Evolutionary conservation across 2,113 vertebrate species (phyloP).

Genomic region (Sebastes schlegelii): DNA sequence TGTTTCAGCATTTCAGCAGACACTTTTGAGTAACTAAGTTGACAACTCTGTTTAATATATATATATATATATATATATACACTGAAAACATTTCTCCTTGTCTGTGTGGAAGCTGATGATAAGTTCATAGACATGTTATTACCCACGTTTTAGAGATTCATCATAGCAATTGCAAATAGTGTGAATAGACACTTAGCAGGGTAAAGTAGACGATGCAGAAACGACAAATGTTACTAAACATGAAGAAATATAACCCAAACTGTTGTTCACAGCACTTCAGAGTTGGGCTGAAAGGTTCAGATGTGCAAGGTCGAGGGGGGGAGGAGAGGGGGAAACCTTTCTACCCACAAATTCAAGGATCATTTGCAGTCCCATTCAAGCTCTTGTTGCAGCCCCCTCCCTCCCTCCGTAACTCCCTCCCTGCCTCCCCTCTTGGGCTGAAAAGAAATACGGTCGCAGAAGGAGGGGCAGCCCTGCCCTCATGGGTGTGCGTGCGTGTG

Average conservation of each 20-base stretch:
- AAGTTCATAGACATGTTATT: not conserved
- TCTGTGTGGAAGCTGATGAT: not conserved
- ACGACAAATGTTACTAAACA: not conserved
- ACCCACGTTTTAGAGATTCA: not conserved
- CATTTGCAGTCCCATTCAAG: slow-evolving; percentile 78
- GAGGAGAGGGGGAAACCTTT: slow-evolving; percentile 26
- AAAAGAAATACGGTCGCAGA: slow-evolving; percentile 80
- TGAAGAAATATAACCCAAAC: slow-evolving; percentile 7
- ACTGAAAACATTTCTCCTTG: not conserved
- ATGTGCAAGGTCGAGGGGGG: slow-evolving; percentile 20
- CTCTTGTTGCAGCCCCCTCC: slow-evolving; percentile 64
- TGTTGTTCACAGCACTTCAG: slow-evolving; percentile 17
- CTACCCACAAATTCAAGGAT: slow-evolving; percentile 74
- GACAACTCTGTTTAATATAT: not conserved
- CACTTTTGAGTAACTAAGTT: not conserved
- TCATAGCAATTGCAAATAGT: not conserved
- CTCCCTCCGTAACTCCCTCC: slow-evolving; percentile 14
- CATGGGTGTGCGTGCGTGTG: slow-evolving; percentile 35
- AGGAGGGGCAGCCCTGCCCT: slow-evolving; percentile 57
- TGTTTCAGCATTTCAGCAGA: not conserved
- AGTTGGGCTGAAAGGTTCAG: not conserved
- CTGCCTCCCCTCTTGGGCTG: slow-evolving; percentile 55
- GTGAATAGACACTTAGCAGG: not conserved
- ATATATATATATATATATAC: not conserved
- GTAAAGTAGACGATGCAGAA: not conserved